These are phyloP conservation scores for Ammodytes dubius DNA, from an alignment of 2,113 vertebrate species.

Conservation along the genomic window DNA sequence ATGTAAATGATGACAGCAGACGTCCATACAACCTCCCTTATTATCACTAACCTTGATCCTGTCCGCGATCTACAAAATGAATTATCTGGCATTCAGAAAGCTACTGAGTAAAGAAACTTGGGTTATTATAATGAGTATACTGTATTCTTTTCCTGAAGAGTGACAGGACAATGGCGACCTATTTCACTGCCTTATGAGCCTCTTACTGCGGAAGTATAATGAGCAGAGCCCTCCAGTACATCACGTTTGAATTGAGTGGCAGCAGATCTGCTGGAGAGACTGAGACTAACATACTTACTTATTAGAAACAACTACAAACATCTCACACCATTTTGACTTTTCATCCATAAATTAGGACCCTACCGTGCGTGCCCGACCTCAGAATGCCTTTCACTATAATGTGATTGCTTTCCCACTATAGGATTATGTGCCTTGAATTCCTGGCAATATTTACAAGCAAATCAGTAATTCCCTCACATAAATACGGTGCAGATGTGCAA, in stretches of 20 bases:
- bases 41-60: background rate
- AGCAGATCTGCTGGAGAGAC: conserved; percentile 12
- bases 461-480: conserved; percentile 10
- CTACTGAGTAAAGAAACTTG: background rate
- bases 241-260: conserved; percentile 8
- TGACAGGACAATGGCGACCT: background rate
- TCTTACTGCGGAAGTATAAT: background rate
- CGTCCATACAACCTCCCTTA: background rate
- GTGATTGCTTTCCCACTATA: background rate
- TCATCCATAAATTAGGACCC: background rate
- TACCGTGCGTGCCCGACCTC: background rate
- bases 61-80: background rate
- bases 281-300: background rate
- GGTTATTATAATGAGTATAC: background rate
- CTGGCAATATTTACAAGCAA: background rate
- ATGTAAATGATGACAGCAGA: background rate
- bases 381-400: background rate
- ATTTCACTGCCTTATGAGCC: background rate
- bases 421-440: conserved; percentile 9
- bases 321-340: conserved; percentile 17
- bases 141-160: background rate
- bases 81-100: background rate
- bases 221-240: background rate
- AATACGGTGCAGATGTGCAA: background rate
- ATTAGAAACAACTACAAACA: conserved; percentile 8